These are phyloP conservation scores for Alethe castanea DNA, from an alignment of 2,113 vertebrate genomes.

Conservation along the genomic window DNA sequence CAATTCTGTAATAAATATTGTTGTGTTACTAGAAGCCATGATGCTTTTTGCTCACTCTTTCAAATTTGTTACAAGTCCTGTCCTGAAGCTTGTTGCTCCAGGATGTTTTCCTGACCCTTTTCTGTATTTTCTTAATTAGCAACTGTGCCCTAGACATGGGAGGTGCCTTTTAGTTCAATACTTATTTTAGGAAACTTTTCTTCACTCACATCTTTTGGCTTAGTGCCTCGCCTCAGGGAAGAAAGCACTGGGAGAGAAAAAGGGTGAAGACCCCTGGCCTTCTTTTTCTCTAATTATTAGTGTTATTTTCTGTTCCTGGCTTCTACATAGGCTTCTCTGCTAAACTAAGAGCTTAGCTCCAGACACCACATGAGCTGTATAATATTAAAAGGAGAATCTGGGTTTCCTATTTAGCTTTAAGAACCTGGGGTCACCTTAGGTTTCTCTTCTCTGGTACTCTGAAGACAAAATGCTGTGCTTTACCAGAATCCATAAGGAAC, in stretches of 20 bases:
- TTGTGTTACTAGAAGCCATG: not conserved
- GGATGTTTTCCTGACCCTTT: not conserved
- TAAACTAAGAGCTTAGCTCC: not conserved
- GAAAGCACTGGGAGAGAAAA: not conserved
- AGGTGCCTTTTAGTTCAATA: not conserved
- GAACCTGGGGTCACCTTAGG: not conserved
- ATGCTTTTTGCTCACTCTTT: not conserved
- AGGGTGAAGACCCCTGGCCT: not conserved
- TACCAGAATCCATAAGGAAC: not conserved
- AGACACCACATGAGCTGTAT: not conserved
- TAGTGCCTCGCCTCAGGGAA: not conserved
- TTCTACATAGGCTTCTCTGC: not conserved
- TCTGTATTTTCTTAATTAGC: slow-evolving; percentile 17
- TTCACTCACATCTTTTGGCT: not conserved
- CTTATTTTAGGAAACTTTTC: slow-evolving; percentile 13
- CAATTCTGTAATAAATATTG: not conserved
- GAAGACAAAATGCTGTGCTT: not conserved
- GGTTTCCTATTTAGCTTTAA: not conserved
- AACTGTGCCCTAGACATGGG: slow-evolving; percentile 8
- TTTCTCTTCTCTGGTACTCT: not conserved
- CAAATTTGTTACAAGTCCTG: not conserved
- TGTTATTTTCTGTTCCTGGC: not conserved
- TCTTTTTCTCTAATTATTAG: not conserved
- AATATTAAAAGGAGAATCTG: not conserved
- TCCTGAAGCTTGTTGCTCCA: not conserved